Evolutionary conservation across 2,113 vertebrate species (phyloP).

Genomic region (Eonycteris spelaea): DNA sequence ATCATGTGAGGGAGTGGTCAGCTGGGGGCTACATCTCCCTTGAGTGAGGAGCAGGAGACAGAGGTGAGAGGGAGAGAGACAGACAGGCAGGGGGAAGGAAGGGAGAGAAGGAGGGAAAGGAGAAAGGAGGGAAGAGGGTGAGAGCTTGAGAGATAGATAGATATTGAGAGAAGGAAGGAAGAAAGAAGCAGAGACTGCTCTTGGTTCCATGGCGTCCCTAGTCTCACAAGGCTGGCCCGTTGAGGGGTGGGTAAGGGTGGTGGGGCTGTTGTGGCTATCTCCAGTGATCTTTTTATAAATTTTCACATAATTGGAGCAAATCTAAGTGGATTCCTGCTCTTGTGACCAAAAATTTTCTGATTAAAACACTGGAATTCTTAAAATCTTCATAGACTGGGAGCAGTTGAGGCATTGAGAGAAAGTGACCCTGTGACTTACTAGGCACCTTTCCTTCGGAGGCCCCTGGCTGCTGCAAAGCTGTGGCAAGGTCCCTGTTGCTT

Average conservation of each 20-base stretch:
- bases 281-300: not conserved
- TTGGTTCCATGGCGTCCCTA: not conserved
- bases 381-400: not conserved
- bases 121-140: not conserved
- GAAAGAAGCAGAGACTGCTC: not conserved
- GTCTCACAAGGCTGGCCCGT: not conserved
- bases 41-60: not conserved
- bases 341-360: not conserved
- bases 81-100: not conserved
- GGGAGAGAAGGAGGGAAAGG: too few relatives aligned
- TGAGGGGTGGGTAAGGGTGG: not conserved
- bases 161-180: not conserved
- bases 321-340: not conserved
- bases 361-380: not conserved
- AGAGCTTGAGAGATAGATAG: not conserved
- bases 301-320: not conserved
- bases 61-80: not conserved
- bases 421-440: not conserved
- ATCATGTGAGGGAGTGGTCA: not conserved
- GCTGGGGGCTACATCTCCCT: not conserved
- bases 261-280: not conserved
- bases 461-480: not conserved
- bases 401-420: not conserved
- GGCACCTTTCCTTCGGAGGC: not conserved
- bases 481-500: fast-evolving